Evolutionary conservation across 2,113 vertebrate genomes (phyloP).

Genomic region (Indicator maculatus): DNA sequence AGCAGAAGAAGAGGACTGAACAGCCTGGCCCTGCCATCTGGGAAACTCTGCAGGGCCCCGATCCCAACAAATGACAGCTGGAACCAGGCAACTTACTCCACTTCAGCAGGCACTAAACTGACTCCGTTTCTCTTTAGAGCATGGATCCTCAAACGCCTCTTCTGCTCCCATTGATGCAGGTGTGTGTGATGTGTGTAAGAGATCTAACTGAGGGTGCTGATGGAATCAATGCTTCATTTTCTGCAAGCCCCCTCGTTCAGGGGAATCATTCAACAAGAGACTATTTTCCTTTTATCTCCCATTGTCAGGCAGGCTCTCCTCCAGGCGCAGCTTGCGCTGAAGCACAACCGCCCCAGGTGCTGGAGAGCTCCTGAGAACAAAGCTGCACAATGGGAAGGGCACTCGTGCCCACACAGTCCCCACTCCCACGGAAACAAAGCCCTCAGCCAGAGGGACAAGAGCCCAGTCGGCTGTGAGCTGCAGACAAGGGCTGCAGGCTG

Average conservation of each 20-base stretch:
- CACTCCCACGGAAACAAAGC: constrained; percentile 55
- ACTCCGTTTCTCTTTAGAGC: constrained; percentile 49
- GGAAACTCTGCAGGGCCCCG: constrained; percentile 13
- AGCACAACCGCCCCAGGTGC: constrained; percentile 62
- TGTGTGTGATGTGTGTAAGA: constrained; percentile 66
- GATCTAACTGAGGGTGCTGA: constrained; percentile 63
- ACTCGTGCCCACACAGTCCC: background rate
- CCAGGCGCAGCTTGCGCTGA: constrained; percentile 34
- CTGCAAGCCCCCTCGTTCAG: constrained; percentile 65
- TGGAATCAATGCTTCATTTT: constrained; percentile 68
- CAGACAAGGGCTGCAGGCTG: background rate
- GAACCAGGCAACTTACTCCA: constrained; percentile 57
- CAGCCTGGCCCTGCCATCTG: constrained; percentile 36
- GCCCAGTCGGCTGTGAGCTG: background rate
- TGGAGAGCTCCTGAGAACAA: constrained; percentile 53
- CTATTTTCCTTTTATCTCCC: constrained; percentile 64
- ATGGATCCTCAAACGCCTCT: constrained; percentile 52
- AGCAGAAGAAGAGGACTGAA: background rate
- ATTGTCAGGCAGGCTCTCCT: constrained; percentile 67
- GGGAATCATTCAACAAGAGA: constrained; percentile 59
- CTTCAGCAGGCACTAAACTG: constrained; percentile 64
- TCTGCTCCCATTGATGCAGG: constrained; percentile 54
- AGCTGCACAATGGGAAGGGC: constrained; percentile 56
- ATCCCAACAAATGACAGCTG: constrained; percentile 49
- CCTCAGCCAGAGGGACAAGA: constrained; percentile 26